Evolutionary conservation across 2,888 invertebrate species (phyloP), one percentile per base, ranked within the genome.

Genomic region (Pharmacophagus antenor): DNA sequence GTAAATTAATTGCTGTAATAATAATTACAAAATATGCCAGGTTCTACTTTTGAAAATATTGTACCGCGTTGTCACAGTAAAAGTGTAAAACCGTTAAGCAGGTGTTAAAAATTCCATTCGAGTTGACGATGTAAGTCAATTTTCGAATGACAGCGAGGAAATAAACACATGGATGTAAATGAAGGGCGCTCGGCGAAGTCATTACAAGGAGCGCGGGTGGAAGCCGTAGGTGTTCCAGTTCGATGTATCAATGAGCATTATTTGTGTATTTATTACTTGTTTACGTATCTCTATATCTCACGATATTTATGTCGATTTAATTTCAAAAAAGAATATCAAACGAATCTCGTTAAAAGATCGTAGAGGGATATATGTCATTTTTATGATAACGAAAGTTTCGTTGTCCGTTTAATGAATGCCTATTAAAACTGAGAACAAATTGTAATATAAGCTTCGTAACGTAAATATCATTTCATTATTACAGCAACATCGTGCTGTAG

Each of bases 201-300:
- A 21, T 41, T 58, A 27, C 42, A 53, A 53, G 20, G 41, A 62
- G 64, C 68, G 56, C 79, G 63, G 68, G 23, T 67, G 80, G 70
- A 69, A 71, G 68, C 76, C 69, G 61, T 79, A 71, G 78, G 81
- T 71, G 71, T 73, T 69, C 74, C 66, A 65, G 71, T 76, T 76
- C 67, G 65, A 70, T 70, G 70, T 70, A 70, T 72, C 65, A 62
- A 70, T 68, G n/a, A 70, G 67, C 27, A 49, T 52, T 54, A 49
- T 59, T 67, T 61, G 67, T 63, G 65, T 70, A 70, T 75, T 76
- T 75, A 77, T 71, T 70, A 65, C 65, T 56, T 58, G 67, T 66
- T 66, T 68, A 68, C 71, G 67, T 68, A 66, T 65, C n/a, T n/a
- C n/a, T n/a, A n/a, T n/a, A n/a, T n/a, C n/a, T n/a, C n/a, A n/a